Evolutionary conservation across 2,888 invertebrate genomes (phyloP), one percentile per base, ranked within the genome.

Genomic region (Epirrhoe alternata): DNA sequence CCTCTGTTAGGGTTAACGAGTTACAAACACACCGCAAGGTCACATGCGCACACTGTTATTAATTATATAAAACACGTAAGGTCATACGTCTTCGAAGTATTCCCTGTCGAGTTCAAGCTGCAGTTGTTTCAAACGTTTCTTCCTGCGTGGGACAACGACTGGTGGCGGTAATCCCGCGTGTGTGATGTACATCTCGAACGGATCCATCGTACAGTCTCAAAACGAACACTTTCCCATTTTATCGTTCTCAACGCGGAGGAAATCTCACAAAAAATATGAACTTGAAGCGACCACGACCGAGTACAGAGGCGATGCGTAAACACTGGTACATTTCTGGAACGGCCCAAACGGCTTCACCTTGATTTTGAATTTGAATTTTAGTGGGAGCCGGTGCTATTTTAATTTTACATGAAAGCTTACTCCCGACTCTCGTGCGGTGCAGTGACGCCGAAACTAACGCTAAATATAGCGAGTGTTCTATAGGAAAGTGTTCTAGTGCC

Each of bases 301-400:
- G 76, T 78, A 79, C 74, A 77, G 83, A 80, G 81, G 74, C 80
- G 75, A 74, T 77, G 79, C 77, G 85, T 88, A 86, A 87, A 88
- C 86, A 85, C 76, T 69, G 77, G 76, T 83, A 83, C 90, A 87
- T 88, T 85, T 87, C 89, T 86, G 86, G 86, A 92, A 90, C 86
- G 89, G 82, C 88, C 79, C 83, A 86, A 86, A 85, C 84, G 85
- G 79, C 87, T 83, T 92, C 91, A 92, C 93, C 93, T 92, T 92
- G 93, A 92, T 92, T 92, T 93, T 92, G 92, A 93, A 91, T 86
- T 80, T 86, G 87, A 85, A 82, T 86, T 88, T 89, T 84, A 85
- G 83, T 78, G 80, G 82, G 83, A 82, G 86, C 77, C 82, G 79
- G 86, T 82, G 90, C 92, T 92, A 92, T 92, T 93, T 93, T 92